Percentiles rank a stretch among this genome's conserved stretches.
These are phyloP conservation scores for Eugnorisma glareosa DNA, from an alignment of 2,888 invertebrate species.

Conservation along the genomic window DNA sequence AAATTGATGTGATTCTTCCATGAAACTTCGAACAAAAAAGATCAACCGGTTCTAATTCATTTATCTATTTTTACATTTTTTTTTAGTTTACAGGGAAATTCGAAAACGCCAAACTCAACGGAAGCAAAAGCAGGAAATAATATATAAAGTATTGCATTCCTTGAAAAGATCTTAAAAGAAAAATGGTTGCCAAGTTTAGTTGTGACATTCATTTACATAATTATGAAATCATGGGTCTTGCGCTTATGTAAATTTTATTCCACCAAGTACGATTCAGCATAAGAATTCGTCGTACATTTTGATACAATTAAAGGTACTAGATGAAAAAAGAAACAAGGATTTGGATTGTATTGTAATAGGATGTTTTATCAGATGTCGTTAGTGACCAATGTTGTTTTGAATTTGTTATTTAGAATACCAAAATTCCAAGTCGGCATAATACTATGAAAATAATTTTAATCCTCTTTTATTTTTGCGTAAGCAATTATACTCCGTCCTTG, in stretches of 20 bases:
- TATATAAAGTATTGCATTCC: background rate
- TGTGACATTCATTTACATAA: constrained; percentile 43
- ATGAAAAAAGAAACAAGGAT: background rate
- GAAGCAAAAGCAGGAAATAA: too few species aligned
- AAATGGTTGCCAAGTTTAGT: constrained; percentile 25
- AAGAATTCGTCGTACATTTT: too few species aligned
- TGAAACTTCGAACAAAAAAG: background rate
- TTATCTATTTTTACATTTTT: too few species aligned
- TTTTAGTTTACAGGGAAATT: background rate
- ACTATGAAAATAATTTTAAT: background rate
- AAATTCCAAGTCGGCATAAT: background rate
- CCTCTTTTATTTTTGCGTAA: background rate
- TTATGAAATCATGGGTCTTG: constrained; percentile 5
- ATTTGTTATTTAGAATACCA: background rate
- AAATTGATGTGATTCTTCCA: background rate
- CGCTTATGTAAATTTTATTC: background rate
- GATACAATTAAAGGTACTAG: too few species aligned
- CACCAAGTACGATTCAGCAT: background rate
- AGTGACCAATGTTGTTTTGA: background rate
- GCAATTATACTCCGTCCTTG: background rate
- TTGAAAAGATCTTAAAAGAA: constrained; percentile 9
- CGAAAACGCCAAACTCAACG: background rate
- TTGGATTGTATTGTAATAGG: too few species aligned
- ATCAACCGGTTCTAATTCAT: background rate
- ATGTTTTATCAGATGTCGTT: too few species aligned